A percentile compares a stretch with the other conserved stretches of the same genome.
phyloP scores from a whole-genome alignment of 2,888 invertebrate species.

The Pyrocoelia pectoralis region DNA sequence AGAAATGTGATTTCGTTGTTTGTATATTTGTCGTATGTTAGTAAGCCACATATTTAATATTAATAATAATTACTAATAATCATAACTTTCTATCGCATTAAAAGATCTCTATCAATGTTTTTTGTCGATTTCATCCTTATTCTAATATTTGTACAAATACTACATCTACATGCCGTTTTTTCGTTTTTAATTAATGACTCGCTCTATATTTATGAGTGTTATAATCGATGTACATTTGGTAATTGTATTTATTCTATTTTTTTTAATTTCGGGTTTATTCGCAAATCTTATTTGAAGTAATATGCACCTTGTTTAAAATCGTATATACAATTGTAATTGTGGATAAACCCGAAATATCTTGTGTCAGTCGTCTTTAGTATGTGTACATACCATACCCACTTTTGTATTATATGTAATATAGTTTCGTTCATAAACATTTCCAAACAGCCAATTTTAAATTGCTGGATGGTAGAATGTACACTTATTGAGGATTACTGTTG shows the following conservation, averaged over 20 bases:
- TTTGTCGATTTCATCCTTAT: not conserved
- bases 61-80: not conserved
- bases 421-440: conserved; percentile 57
- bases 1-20: conserved; percentile 8
- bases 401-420: conserved; percentile 61
- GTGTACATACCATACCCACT: conserved; percentile 50
- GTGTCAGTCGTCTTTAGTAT: conserved; percentile 51
- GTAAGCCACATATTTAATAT: not conserved
- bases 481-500: conserved; percentile 53
- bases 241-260: conserved; percentile 49
- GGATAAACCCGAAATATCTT: conserved; percentile 26
- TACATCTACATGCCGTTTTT: conserved; percentile 47
- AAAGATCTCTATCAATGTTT: conserved; percentile 1
- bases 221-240: conserved; percentile 41
- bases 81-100: not conserved
- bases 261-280: conserved; percentile 55
- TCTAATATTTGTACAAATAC: conserved; percentile 52
- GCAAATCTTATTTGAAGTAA: too few relatives aligned
- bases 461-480: conserved; percentile 49
- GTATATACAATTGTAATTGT: conserved; percentile 9
- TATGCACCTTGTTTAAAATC: not conserved
- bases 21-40: conserved; percentile 8
- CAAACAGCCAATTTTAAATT: conserved; percentile 51
- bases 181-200: conserved; percentile 37
- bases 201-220: conserved; percentile 53